A percentile compares a stretch with the other conserved stretches of the same genome.
phyloP scores from a whole-genome alignment of 2,113 vertebrate species.

The Elgaria multicarinata region DNA sequence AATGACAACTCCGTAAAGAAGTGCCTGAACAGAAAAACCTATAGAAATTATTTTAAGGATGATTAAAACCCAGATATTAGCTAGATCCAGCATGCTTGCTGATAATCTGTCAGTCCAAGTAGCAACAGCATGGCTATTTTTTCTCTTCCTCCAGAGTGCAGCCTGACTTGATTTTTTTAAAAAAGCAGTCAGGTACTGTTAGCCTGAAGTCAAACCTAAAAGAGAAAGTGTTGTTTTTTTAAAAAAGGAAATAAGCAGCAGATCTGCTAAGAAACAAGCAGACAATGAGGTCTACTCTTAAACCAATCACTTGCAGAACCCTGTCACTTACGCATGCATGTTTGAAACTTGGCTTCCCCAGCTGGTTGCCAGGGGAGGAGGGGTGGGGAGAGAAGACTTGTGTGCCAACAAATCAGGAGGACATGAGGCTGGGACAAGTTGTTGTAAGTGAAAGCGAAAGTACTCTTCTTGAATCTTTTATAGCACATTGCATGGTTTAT shows the following conservation, averaged over 20 bases:
- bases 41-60: background rate
- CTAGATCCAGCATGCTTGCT: background rate
- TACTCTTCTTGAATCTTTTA: background rate
- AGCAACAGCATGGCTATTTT: background rate
- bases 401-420: no score
- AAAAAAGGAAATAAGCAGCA: background rate
- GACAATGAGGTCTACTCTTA: background rate
- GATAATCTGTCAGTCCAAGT: background rate
- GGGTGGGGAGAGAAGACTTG: no score
- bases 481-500: background rate
- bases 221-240: background rate
- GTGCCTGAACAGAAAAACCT: no score
- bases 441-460: background rate
- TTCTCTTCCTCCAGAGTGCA: background rate
- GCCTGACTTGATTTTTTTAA: background rate
- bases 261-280: background rate
- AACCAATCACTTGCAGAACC: background rate
- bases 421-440: no score
- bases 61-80: background rate
- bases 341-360: background rate
- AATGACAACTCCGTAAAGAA: background rate
- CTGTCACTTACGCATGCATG: no score
- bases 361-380: no score
- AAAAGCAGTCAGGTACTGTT: background rate
- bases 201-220: background rate